Evolutionary conservation across 37 sponge, comb jelly and placozoan genomes (phyloP), one percentile per base, ranked within the genome.

Genomic region (Aphrocallistes beatrix): DNA sequence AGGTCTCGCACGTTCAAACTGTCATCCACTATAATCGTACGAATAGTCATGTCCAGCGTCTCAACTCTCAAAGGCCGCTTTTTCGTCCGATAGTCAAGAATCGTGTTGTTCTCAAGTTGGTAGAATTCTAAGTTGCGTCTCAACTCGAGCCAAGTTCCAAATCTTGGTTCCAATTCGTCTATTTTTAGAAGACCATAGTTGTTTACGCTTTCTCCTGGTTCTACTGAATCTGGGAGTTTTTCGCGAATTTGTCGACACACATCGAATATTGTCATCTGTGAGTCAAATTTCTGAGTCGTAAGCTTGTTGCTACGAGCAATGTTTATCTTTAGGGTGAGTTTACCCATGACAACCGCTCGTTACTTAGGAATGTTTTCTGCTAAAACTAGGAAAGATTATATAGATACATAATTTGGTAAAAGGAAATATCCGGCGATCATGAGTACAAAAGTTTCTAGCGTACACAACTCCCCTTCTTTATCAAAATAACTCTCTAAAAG

Each of bases 21-120:
- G 93, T 99, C 99, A 51, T 99, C 99, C 86, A 94, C 90, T 38
- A 94, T 39, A 19, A 96, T 39, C 19, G 96, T 99, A 86, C 96
- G 91, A 30, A 96, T 82, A 1, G 93, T 82, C 6, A 89, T 93
- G 85, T 99, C 99, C 85, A 99, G 47, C 23, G 91, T 96, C 28
- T 94, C 90, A 84, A 98, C 96, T n/a, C 94, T 84, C 30, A 98
- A 88, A 0, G 93, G 94, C 1, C 99, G 86, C 37, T 87, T 86
- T 93, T 93, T 99, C 87, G 92, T 94, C 0, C 95, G 86, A 40
- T 99, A 96, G 75, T 99, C 94, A 81, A 96, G 81, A 81, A 95
- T 87, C 38, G 95, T 96, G 93, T 96, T 51, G 23, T 88, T 87
- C 51, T 93, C 92, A 48, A 98, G 87, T 39, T 90, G 89, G 83